These are phyloP conservation scores for Euplagia quadripunctaria DNA, from an alignment of 2,888 invertebrate genomes.

Conservation along the genomic window DNA sequence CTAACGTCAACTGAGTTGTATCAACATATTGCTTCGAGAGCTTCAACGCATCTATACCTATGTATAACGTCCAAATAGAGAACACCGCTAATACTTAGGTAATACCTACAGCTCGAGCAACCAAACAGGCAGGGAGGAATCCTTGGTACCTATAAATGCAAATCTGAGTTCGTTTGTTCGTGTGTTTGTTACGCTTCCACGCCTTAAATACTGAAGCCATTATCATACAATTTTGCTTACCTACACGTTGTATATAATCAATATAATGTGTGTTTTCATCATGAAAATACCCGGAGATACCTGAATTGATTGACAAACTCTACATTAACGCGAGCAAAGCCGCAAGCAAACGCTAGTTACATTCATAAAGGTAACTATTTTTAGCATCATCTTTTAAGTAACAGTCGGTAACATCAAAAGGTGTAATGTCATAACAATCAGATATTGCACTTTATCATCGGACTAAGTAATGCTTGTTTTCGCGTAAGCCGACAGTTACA, in stretches of 20 bases:
- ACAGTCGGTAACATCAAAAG: constrained; percentile 46
- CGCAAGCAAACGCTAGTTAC: background rate
- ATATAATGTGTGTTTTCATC: too few species aligned
- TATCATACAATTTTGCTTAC: too few species aligned
- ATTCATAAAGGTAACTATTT: background rate
- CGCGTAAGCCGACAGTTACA: constrained; percentile 35
- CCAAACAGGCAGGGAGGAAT: background rate
- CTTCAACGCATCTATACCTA: too few species aligned
- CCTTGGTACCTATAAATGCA: background rate
- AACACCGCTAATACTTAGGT: background rate
- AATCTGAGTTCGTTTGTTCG: too few species aligned
- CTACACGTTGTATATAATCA: too few species aligned
- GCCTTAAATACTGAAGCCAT: too few species aligned
- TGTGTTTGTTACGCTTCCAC: background rate
- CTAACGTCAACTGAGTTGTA: too few species aligned
- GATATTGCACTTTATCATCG: constrained; percentile 49
- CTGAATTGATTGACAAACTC: too few species aligned
- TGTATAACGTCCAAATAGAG: background rate
- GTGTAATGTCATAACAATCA: constrained; percentile 39
- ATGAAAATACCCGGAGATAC: too few species aligned
- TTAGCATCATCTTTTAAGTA: background rate
- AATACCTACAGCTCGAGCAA: background rate
- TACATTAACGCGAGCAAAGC: too few species aligned
- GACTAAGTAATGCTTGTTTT: constrained; percentile 43
- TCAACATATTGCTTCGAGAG: too few species aligned